Conservation (phyloP, 2,797 vertebrate genomes). For the Pangasius sanitwongsei region DNA sequence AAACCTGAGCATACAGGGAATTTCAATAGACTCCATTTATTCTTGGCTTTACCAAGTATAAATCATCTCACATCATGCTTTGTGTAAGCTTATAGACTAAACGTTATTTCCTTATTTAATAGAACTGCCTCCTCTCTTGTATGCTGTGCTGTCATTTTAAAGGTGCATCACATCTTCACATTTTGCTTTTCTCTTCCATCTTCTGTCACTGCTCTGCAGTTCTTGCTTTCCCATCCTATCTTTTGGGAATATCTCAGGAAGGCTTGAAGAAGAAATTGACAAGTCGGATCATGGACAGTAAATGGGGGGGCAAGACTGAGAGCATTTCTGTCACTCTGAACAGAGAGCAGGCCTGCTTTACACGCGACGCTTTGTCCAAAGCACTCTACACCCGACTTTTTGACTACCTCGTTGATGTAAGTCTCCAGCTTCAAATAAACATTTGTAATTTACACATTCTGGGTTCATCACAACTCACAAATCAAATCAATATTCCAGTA, state of each 20-base stretch:
- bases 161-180: not conserved
- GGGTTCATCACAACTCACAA: not conserved
- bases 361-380: constrained; percentile 81
- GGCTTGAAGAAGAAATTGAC: constrained; percentile 79
- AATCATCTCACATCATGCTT: not conserved
- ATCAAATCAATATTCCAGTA: not conserved
- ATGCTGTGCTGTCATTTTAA: not conserved
- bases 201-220: constrained; percentile 62
- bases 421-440: constrained; percentile 45
- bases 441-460: not conserved
- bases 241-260: constrained; percentile 78
- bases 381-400: constrained; percentile 81
- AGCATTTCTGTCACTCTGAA: constrained; percentile 81
- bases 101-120: not conserved
- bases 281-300: constrained; percentile 83
- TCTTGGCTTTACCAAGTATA: not conserved
- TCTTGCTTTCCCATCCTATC: constrained; percentile 80
- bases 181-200: not conserved
- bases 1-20: not conserved
- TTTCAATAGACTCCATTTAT: not conserved
- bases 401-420: constrained; percentile 81
- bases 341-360: constrained; percentile 80
- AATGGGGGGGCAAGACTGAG: constrained; percentile 81
- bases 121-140: not conserved
- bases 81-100: not conserved